Evolutionary conservation across 1,140 invertebrate species (phyloP).

Genomic region (Diorhabda elongata): DNA sequence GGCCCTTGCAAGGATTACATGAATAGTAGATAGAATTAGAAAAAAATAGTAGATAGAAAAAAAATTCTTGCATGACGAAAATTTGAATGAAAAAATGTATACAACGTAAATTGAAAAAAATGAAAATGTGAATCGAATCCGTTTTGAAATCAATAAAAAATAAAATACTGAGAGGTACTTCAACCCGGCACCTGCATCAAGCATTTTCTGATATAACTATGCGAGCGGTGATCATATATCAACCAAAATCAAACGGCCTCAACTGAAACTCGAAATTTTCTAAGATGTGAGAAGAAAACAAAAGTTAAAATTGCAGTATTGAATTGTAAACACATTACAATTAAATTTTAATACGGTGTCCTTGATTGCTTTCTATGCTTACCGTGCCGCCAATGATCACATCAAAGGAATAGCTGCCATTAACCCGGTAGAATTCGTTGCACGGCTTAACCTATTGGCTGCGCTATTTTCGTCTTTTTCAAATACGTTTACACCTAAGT

Average conservation of each 20-base stretch:
- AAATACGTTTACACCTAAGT: too few species aligned
- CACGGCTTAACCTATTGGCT: background rate
- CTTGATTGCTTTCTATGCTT: constrained; percentile 4
- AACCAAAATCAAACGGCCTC: background rate
- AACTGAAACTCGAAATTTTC: constrained; percentile 2
- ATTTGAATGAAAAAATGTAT: too few species aligned
- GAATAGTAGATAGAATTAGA: background rate
- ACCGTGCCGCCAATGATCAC: constrained; percentile 3
- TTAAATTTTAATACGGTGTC: background rate
- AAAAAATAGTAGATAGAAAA: background rate
- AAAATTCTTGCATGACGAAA: too few species aligned
- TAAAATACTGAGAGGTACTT: background rate
- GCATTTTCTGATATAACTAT: too few species aligned
- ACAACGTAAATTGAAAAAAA: too few species aligned
- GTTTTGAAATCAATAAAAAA: too few species aligned
- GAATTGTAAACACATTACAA: too few species aligned
- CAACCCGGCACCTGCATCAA: too few species aligned
- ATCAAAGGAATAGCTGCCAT: background rate
- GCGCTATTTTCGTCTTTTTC: too few species aligned
- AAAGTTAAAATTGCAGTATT: too few species aligned
- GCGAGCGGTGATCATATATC: too few species aligned
- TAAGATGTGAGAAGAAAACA: constrained; percentile 1
- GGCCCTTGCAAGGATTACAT: background rate
- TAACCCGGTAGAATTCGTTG: constrained; percentile 5
- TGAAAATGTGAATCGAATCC: too few species aligned